phyloP scores from a whole-genome alignment of 2,797 vertebrate species.

The Etheostoma nigrum region DNA sequence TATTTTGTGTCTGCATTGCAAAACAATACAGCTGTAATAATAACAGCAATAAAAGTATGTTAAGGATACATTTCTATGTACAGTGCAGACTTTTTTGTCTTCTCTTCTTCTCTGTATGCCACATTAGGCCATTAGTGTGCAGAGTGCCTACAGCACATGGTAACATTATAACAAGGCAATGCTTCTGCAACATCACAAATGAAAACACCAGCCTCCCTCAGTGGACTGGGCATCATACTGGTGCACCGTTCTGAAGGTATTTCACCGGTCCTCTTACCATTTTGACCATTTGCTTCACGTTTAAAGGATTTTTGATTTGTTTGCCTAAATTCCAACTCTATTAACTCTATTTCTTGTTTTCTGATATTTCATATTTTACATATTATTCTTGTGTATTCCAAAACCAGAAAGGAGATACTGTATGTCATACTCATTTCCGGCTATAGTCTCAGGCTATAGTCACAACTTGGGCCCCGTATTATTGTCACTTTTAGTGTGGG shows the following conservation, averaged over 20 bases:
- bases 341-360: background rate
- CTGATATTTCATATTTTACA: background rate
- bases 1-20: background rate
- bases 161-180: constrained; percentile 18
- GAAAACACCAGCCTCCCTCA: constrained; percentile 24
- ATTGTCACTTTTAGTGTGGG: constrained; percentile 4
- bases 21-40: background rate
- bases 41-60: background rate
- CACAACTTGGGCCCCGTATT: background rate
- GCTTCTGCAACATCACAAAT: constrained; percentile 13
- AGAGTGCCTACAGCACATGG: constrained; percentile 9
- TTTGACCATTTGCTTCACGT: background rate
- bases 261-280: background rate
- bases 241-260: background rate
- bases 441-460: too few species aligned
- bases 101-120: constrained; percentile 1
- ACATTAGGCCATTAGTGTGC: constrained; percentile 2
- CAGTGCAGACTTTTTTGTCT: background rate
- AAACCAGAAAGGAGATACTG: background rate
- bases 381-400: background rate
- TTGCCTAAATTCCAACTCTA: background rate
- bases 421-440: background rate
- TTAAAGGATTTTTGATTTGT: background rate
- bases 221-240: constrained; percentile 6
- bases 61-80: background rate